Base-by-base conservation (phyloP, 2,113 vertebrate genomes). In the Sterrhoptilus dennistouni region DNA sequence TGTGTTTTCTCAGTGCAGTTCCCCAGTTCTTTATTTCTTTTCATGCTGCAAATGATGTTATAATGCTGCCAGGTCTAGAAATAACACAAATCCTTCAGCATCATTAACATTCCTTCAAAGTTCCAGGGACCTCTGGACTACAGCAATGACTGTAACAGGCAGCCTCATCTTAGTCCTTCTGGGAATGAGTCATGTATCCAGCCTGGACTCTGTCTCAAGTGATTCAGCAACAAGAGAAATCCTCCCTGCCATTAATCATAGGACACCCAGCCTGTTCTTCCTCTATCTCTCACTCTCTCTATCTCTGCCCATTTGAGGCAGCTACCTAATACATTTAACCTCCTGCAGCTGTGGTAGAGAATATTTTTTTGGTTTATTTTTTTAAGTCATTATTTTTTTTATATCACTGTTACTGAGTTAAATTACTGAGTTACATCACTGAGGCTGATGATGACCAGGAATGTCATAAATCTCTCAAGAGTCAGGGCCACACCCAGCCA, bases 191-290 rank as follows among this genome's bases (percentile, higher is more conserved):
- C 54, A 40, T 18, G 10, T 28, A 53, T 53, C 61, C 56, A n/a
- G 31, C 38, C 12, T 2, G 5, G 47, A 60, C 60, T 83, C n/a
- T n/a, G 14, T n/a, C 24, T 53, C 1, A 0, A 57, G 53, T 40
- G 31, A 90, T 7, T 13, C 60, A 29, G 71, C 50, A 47, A 40
- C 56, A 68, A 20, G 23, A 19, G 18, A 54, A 87, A 15, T 52
- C 40, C 27, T 79, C 63, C 45, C 18, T 87, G 27, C 71, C 45
- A 61, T 70, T 33, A 78, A 57, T 61, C 0, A 1, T 3, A 83
- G 56, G 47, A 66, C 36, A 36, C 9, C 23, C 44, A 78, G 28
- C 35, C 20, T 1, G 4, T 54, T 22, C 33, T 87, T 25, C 15
- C 24, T 45, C 20, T 63, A 1, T 33, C 23, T 81, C 45, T 90